Percentiles rank a stretch among this genome's conserved stretches.
Evolutionary conservation across 2,888 invertebrate species (phyloP).

Genomic region (Ornithoptera alexandrae): DNA sequence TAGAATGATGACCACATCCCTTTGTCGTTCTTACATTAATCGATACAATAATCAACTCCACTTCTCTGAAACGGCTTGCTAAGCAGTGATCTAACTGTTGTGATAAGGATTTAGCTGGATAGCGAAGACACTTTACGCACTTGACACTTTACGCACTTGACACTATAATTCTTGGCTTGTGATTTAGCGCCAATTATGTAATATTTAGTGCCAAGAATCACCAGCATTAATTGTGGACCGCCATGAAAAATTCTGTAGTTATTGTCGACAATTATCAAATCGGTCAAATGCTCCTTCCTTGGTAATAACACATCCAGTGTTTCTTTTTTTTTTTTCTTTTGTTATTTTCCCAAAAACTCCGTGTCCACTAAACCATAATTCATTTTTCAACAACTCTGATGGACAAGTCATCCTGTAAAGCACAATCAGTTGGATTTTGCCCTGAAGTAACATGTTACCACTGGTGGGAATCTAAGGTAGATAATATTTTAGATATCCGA

Average conservation of each 20-base stretch:
- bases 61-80: slow-evolving; percentile 31
- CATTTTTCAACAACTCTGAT: not conserved
- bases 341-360: not conserved
- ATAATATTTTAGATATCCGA: slow-evolving; percentile 34
- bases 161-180: not conserved
- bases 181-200: not conserved
- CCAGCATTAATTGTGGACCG: not conserved
- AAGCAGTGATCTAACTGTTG: slow-evolving; percentile 31
- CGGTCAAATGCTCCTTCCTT: not conserved
- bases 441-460: slow-evolving; percentile 20
- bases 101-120: not conserved
- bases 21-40: slow-evolving; percentile 30
- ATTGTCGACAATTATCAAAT: not conserved
- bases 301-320: not conserved
- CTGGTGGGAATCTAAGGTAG: slow-evolving; percentile 26
- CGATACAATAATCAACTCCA: slow-evolving; percentile 36
- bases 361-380: slow-evolving; percentile 14
- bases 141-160: not conserved
- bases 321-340: no score
- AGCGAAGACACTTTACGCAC: not conserved
- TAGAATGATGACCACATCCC: not conserved
- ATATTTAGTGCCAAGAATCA: not conserved
- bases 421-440: slow-evolving; percentile 26
- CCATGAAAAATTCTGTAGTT: not conserved
- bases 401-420: slow-evolving; percentile 19